A percentile compares a stretch with the other conserved stretches of the same genome.
Evolutionary conservation across 2,888 invertebrate genomes (phyloP).

Genomic region (Drosophila mimica): DNA sequence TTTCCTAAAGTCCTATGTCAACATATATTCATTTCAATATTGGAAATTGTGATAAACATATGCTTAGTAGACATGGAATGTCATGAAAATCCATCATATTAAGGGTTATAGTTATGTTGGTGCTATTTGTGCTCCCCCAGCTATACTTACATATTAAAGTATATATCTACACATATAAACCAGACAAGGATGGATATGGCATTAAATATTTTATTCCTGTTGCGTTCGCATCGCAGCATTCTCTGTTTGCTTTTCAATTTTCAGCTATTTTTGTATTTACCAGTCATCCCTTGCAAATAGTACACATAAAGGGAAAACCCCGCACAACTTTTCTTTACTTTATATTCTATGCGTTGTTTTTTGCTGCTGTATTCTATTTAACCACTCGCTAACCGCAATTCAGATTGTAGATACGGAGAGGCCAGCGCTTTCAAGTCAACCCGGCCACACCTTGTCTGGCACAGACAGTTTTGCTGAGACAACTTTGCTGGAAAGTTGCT

Average conservation of each 20-base stretch:
- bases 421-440: slow-evolving; percentile 34
- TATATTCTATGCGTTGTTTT: slow-evolving; percentile 8
- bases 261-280: slow-evolving; percentile 30
- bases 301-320: slow-evolving; percentile 10
- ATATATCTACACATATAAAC: background rate
- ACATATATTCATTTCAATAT: background rate
- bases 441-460: slow-evolving; percentile 56
- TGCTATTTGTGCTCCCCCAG: background rate
- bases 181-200: slow-evolving; percentile 11
- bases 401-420: slow-evolving; percentile 27
- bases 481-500: slow-evolving; percentile 21
- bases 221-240: slow-evolving; percentile 7
- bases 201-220: slow-evolving; percentile 15
- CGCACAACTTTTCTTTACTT: slow-evolving; percentile 23
- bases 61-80: background rate
- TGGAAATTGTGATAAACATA: background rate
- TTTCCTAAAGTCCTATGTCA: background rate
- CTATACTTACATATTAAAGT: background rate
- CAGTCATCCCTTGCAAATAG: slow-evolving; percentile 14
- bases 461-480: slow-evolving; percentile 22
- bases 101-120: too few species aligned
- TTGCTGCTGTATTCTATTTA: slow-evolving; percentile 14
- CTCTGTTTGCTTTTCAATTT: slow-evolving; percentile 20
- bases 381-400: slow-evolving; percentile 29
- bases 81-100: background rate